Percentiles rank a stretch among this genome's conserved stretches.
Conservation (phyloP, 2,797 vertebrate genomes). For the Gallinago solitaria region DNA sequence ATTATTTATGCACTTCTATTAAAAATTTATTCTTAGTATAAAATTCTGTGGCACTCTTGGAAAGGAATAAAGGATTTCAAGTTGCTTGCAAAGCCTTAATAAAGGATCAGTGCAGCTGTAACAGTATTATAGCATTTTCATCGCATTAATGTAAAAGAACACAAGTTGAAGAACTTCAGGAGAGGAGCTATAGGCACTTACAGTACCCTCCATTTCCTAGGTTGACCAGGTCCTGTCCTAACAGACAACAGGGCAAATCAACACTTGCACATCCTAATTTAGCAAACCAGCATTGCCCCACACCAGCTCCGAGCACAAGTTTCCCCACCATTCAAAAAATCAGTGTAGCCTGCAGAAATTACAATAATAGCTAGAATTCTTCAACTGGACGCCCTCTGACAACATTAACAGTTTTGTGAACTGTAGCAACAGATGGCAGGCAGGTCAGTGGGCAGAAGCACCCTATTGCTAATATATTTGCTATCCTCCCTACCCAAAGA, state of each 20-base stretch:
- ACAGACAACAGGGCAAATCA: neutral
- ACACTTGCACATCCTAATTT: neutral
- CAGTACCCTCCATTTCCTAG: rapidly evolving
- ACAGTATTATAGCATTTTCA: neutral
- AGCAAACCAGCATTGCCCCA: rapidly evolving
- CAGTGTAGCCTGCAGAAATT: neutral
- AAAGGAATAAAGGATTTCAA: neutral
- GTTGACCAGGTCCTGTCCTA: neutral
- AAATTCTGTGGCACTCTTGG: neutral
- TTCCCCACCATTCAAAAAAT: neutral
- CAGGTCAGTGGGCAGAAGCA: neutral
- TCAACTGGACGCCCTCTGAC: neutral
- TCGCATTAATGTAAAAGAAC: neutral
- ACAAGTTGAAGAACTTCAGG: neutral
- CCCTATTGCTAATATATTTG: neutral
- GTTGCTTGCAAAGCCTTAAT: neutral
- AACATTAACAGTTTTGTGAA: neutral
- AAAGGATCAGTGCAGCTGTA: neutral
- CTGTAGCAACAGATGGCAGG: neutral
- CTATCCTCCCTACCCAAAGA: neutral
- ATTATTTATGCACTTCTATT: neutral
- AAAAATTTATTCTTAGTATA: neutral
- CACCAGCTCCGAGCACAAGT: neutral
- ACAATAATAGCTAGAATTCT: neutral
- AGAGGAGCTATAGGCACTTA: neutral